Percentiles rank a stretch among this genome's conserved stretches.
These are phyloP conservation scores for Bicyclus anynana DNA, from an alignment of 1,140 invertebrate species.

Conservation along the genomic window DNA sequence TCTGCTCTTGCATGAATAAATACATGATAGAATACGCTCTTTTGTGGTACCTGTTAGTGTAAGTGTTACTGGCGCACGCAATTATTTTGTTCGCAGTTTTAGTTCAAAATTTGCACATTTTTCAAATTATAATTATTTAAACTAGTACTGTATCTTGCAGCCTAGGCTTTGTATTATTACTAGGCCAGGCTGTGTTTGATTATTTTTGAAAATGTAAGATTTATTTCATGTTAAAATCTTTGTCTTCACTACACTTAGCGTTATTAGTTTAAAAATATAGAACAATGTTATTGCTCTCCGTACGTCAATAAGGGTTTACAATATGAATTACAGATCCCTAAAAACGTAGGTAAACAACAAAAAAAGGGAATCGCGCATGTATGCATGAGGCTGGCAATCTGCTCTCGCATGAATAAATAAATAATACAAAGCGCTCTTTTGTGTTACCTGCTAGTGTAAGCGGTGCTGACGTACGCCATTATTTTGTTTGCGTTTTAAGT, in stretches of 20 bases:
- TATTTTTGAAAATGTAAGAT: not conserved
- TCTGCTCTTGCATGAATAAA: conserved; percentile 7
- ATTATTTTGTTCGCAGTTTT: conserved; percentile 14
- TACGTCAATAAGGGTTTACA: no score
- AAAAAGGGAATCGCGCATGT: conserved; percentile 14
- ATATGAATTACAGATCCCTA: no score
- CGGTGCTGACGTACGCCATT: conserved; percentile 8
- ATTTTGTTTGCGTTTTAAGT: conserved; percentile 10
- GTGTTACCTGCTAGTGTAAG: conserved; percentile 10
- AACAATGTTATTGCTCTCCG: no score
- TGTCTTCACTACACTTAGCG: no score
- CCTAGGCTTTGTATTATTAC: no score
- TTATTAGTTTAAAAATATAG: no score
- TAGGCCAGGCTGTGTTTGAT: no score
- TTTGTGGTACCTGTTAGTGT: conserved; percentile 11
- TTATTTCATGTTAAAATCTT: no score
- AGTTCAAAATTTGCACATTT: not conserved
- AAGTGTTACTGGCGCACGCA: conserved; percentile 6
- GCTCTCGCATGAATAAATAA: conserved; percentile 8
- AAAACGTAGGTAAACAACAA: conserved; percentile 2
- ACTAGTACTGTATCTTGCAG: not conserved
- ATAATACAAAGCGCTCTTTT: conserved; percentile 9
- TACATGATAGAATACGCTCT: conserved; percentile 3
- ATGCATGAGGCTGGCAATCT: conserved; percentile 9
- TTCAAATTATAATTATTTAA: not conserved